Base-by-base conservation (phyloP, 2,888 invertebrate genomes). In the Alloplasta piceator region DNA sequence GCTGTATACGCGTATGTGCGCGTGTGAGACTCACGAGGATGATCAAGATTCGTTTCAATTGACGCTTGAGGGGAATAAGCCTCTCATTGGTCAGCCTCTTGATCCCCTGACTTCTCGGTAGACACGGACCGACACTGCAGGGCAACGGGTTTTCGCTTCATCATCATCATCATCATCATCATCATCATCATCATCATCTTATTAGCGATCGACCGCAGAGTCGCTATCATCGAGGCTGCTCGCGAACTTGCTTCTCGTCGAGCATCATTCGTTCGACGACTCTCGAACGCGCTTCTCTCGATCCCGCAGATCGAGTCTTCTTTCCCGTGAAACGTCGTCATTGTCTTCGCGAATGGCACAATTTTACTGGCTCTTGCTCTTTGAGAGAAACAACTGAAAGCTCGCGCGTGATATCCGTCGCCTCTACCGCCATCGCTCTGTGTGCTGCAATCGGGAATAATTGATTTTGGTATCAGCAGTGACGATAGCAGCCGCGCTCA, bases 31-130 rank as follows among this genome's bases (percentile, higher is more conserved):
- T 68, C 74, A 85, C 89, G 89, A 90, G 88, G 73, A 77, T 74
- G 41, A 71, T 74, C 74, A 74, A 78, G 81, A 78, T 78, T 90
- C 90, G 86, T 83, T 86, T 85, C 88, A 91, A 91, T 91, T 91
- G 91, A 89, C 85, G 87, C 85, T 73, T 83, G 83, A 84, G 81
- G 82, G 85, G 81, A 83, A 82, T 78, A 74, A 74, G 79, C 9
- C 83, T 84, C 84, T 84, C 80, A 91, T 91, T 91, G 91, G 91
- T 82, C 85, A 87, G 87, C 87, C 87, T 87, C 86, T 91, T 91
- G 90, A 91, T 89, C 87, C 85, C 83, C 82, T 86, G 88, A 85
- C 85, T 82, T 61, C 78, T 83, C 63, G 72, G 56, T 60, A 71
- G 80, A 82, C 74, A 73, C 74, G 66, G 73, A 76, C 67, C 63